Evolutionary conservation across 2,888 invertebrate species (phyloP), one percentile per base, ranked within the genome.

Genomic region (Netelia melanura): DNA sequence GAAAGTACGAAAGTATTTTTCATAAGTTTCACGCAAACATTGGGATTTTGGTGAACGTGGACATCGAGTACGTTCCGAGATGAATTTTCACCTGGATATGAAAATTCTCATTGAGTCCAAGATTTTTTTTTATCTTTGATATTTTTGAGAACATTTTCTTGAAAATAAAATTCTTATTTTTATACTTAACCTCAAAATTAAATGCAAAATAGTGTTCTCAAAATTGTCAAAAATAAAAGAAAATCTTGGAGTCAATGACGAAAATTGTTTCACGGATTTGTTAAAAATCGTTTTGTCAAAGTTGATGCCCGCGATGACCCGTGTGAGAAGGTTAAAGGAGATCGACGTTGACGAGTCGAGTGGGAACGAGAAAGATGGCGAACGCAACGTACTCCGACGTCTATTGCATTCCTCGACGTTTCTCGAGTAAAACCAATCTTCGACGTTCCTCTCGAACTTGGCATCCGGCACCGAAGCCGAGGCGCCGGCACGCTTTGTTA

Each of bases 341-440:
- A 77, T 56, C 54, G 64, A 65, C 62, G 23, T 78, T 48, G 68
- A 82, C 25, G 48, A 56, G 78, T 81, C 54, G 68, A 43, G 48
- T 44, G 83, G 48, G 77, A 71, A 68, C 23, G 81, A 78, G 75
- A 21, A 75, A 75, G 77, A 80, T 67, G 72, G 80, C 85, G 71
- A 58, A 74, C 79, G 85, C 80, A 80, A 72, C 79, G 38, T 54
- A 72, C 84, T 84, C 17, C 85, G 87, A 89, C 89, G 84, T 88
- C 88, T 89, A 90, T 88, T 89, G 89, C 90, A 90, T 90, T 90
- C 89, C 89, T 86, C 76, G 83, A 77, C 86, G 87, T 86, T 81
- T 83, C 85, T 84, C 83, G 86, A 74, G 86, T 85, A 86, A 86
- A 90, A 87, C 86, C 90, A 89, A 89, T 89, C 89, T 90, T 87